Base-by-base conservation (phyloP, 2,888 invertebrate genomes). In the Acleris sparsana region DNA sequence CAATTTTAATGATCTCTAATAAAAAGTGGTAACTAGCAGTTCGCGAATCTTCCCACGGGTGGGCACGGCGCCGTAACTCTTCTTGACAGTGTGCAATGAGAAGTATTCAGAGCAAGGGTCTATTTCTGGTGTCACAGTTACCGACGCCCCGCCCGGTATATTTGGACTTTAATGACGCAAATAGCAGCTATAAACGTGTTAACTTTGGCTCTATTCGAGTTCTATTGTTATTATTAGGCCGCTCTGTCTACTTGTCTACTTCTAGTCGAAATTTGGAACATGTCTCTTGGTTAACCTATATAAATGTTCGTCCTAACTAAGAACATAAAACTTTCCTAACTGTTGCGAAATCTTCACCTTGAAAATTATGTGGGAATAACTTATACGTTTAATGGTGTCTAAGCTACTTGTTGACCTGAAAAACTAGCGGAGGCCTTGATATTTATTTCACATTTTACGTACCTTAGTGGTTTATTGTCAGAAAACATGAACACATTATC, bases 131-230 rank as follows among this genome's bases (percentile, higher is more conserved):
- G 90, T 88, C 88, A 86, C 85, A 85, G 85, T 87, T 85, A 87
- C 82, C 75, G 74, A 82, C 79, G 73, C 79, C 78, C 76, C 75
- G 73, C 76, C 75, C 73, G 75, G 79, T 82, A 87, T 89, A 91
- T 91, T 88, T 86, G 84, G 87, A 82, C 85, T 86, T 86, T 86
- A 85, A 83, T 92, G 92, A 91, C 91, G 92, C 87, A 90, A 87
- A 88, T 89, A 87, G 84, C 79, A 79, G 80, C 84, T 84, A 85
- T 89, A 84, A 86, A 87, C 84, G 74, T 73, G 80, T 82, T 85
- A 87, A 88, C 82, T 91, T 84, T 87, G 88, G 87, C 87, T 73
- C 79, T 73, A 74, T 73, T 73, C 78, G 75, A 80, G 75, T 80
- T 77, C 85, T 87, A 88, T 89, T 89, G 86, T 89, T 85, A 84